Percentiles rank a stretch among this genome's conserved stretches.
phyloP scores from a whole-genome alignment of 53 echinoderm and acorn worm genomes.

The Temnopleurus reevesii region DNA sequence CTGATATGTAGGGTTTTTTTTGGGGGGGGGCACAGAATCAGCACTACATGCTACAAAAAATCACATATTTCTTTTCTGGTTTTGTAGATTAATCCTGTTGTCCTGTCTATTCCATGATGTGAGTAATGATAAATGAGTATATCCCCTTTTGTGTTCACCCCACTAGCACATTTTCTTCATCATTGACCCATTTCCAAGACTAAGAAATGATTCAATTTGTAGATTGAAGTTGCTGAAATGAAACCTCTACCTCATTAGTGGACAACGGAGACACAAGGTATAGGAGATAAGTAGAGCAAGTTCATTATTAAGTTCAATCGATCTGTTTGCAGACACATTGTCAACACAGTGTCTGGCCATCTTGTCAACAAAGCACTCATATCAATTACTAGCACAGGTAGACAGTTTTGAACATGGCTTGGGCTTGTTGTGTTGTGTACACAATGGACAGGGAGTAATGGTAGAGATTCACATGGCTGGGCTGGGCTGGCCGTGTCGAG shows the following conservation, averaged over 20 bases:
- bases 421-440: background rate
- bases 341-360: slow-evolving; percentile 47
- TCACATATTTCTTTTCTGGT: too few relatives aligned
- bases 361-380: slow-evolving; percentile 29
- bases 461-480: background rate
- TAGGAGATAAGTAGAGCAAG: background rate
- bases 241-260: background rate
- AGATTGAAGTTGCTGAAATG: background rate
- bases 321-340: slow-evolving; percentile 41
- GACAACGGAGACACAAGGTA: background rate
- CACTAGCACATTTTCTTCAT: background rate
- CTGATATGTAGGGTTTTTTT: too few relatives aligned
- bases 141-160: background rate
- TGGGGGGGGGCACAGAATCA: too few relatives aligned
- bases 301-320: slow-evolving; percentile 16
- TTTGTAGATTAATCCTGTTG: too few relatives aligned
- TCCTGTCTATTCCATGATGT: background rate
- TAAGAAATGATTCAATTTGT: background rate
- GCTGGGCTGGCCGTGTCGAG: background rate
- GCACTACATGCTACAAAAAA: too few relatives aligned
- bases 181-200: background rate
- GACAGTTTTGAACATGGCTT: background rate
- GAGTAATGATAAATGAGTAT: background rate
- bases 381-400: slow-evolving; percentile 21
- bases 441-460: slow-evolving; percentile 3